Conservation (phyloP, 2,888 invertebrate species). For the Osedax frankpressi region DNA sequence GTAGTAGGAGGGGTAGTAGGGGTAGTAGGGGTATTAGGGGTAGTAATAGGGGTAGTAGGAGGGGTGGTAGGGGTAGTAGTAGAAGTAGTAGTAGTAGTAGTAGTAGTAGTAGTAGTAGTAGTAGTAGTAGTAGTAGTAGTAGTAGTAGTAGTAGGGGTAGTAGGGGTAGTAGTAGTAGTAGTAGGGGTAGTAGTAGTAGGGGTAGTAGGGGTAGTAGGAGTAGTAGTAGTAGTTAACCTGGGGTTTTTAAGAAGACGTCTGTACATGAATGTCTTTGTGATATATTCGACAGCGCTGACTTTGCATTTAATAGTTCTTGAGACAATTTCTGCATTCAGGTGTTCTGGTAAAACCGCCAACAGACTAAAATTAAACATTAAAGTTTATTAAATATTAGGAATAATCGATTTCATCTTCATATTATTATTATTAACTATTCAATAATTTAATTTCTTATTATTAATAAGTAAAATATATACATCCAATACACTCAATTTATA, state of each 20-base stretch:
- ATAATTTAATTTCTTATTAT: too few relatives aligned
- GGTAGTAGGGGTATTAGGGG: constrained; percentile 3
- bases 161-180: constrained; percentile 9
- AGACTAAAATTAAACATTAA: constrained; percentile 54
- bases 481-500: too few relatives aligned
- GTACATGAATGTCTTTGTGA: constrained; percentile 98
- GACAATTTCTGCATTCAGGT: constrained; percentile 83
- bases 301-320: constrained; percentile 86
- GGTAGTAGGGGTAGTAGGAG: constrained; percentile 1
- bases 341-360: constrained; percentile 78
- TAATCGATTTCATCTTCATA: too few relatives aligned
- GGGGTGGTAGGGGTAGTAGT: constrained; percentile 5
- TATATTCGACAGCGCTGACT: constrained; percentile 83
- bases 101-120: constrained; percentile 9
- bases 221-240: constrained; percentile 25
- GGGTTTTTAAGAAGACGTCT: constrained; percentile 81
- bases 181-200: constrained; percentile 2
- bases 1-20: constrained; percentile 5
- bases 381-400: constrained; percentile 3
- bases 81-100: constrained; percentile 11
- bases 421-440: too few relatives aligned
- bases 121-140: constrained; percentile 10
- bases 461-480: too few relatives aligned
- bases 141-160: constrained; percentile 4
- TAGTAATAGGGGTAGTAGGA: background rate